phyloP scores from a whole-genome alignment of 2,113 vertebrate species.

The Ptyas mucosa region DNA sequence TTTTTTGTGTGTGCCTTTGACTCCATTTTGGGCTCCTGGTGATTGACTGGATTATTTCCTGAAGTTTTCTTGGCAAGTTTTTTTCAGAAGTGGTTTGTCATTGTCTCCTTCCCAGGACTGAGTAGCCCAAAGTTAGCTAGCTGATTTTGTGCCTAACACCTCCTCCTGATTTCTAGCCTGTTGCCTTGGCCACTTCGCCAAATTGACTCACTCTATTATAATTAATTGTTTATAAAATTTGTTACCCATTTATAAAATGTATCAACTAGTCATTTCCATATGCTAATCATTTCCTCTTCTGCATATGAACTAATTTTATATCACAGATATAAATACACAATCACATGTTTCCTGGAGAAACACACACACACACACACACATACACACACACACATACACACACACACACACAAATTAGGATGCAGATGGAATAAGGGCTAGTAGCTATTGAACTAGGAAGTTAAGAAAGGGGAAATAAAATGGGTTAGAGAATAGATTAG shows the following conservation, averaged over 20 bases:
- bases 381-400: no score
- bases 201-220: neutral
- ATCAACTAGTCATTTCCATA: neutral
- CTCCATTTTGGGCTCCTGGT: neutral
- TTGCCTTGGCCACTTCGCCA: neutral
- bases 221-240: neutral
- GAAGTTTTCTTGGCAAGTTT: neutral
- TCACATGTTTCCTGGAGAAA: neutral
- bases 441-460: neutral
- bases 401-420: neutral
- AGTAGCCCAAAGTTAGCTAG: neutral
- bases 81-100: neutral
- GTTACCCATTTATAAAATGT: neutral
- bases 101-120: neutral
- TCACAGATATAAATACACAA: neutral
- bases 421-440: neutral
- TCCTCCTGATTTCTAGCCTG: neutral
- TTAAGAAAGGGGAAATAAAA: neutral
- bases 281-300: neutral
- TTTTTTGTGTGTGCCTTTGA: neutral
- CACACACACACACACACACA: neutral
- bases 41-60: neutral
- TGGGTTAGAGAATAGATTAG: neutral
- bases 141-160: neutral
- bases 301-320: neutral